Conservation (phyloP, 2,113 vertebrate species). For the Pseudorasbora parva region DNA sequence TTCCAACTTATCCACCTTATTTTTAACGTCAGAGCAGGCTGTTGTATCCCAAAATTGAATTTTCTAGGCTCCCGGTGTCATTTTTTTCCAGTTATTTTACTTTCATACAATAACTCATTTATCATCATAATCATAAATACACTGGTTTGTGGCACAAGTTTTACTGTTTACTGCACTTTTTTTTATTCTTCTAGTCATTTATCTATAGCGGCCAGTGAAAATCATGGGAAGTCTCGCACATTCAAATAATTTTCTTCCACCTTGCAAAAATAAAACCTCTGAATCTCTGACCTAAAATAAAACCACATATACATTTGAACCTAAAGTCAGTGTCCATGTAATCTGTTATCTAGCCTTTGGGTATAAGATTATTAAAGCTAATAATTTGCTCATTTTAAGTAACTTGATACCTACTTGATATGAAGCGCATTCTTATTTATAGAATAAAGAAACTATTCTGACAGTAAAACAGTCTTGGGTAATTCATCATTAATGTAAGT, state of each 20-base stretch:
- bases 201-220: too few species aligned
- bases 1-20: background rate
- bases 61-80: too few species aligned
- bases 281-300: background rate
- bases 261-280: background rate
- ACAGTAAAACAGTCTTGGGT: slow-evolving; percentile 1
- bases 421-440: background rate
- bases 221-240: too few species aligned
- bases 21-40: too few species aligned
- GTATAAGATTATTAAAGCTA: background rate
- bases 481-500: slow-evolving; percentile 44
- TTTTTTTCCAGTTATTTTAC: too few species aligned
- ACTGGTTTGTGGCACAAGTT: too few species aligned
- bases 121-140: too few species aligned
- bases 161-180: too few species aligned
- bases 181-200: too few species aligned
- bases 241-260: too few species aligned
- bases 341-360: background rate
- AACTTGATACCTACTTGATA: background rate
- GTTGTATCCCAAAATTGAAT: too few species aligned
- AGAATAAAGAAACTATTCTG: background rate
- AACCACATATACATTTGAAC: background rate
- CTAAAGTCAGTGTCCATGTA: background rate
- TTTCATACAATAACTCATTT: too few species aligned
- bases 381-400: slow-evolving; percentile 16